Percentiles rank a stretch among this genome's conserved stretches.
These are phyloP conservation scores for Hylia prasina DNA, from an alignment of 2,113 vertebrate genomes.

Conservation along the genomic window DNA sequence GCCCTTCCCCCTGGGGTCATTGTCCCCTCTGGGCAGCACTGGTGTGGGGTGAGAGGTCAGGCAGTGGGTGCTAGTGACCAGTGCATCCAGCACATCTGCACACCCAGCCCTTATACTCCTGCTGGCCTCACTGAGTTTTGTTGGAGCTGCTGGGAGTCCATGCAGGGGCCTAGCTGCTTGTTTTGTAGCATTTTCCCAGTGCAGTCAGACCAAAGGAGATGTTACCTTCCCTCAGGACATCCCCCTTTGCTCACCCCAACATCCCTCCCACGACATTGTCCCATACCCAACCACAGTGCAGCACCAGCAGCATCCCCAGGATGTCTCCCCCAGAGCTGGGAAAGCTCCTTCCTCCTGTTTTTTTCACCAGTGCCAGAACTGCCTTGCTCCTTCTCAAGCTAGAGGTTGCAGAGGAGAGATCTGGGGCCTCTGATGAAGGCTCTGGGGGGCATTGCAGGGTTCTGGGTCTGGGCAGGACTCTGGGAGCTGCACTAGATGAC, in stretches of 20 bases:
- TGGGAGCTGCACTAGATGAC: neutral
- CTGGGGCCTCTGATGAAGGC: neutral
- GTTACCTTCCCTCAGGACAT: neutral
- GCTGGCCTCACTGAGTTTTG: neutral
- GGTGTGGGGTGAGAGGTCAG: neutral
- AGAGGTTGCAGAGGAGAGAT: neutral
- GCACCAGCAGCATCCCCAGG: accelerated
- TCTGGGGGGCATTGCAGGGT: neutral
- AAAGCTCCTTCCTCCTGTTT: neutral
- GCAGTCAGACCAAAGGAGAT: neutral
- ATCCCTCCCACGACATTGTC: neutral
- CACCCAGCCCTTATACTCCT: accelerated
- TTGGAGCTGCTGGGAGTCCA: neutral
- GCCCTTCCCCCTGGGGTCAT: accelerated
- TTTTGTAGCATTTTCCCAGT: neutral
- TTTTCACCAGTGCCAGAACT: neutral
- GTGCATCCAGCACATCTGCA: neutral
- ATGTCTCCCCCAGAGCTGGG: neutral
- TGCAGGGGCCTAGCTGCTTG: neutral
- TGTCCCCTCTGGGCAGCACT: neutral
- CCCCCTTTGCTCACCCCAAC: neutral
- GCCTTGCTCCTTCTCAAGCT: neutral
- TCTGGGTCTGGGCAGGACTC: neutral
- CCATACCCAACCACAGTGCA: neutral
- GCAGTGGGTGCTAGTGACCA: neutral